Base-by-base conservation (phyloP, 2,888 invertebrate species). In the Julus scanicus region DNA sequence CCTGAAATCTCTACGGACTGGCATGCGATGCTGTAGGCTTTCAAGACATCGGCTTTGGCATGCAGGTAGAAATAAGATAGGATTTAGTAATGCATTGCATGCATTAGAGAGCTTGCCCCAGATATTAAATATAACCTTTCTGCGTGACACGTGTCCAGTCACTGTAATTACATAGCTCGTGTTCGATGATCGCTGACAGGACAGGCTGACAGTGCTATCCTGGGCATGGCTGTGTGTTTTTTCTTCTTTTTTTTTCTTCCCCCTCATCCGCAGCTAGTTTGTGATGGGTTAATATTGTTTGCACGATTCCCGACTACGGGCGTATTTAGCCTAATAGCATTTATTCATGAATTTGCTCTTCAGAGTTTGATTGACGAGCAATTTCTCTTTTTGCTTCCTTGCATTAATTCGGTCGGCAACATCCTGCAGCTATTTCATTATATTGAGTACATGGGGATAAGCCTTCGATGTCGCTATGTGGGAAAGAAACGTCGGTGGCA, bases 1-100 rank as follows among this genome's bases (percentile, higher is more conserved):
- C 29, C 57, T 17, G n/a, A 63, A 63, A n/a, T 29, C 71, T 71
- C 20, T 29, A 2, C 11, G 71, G 63, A 71, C 71, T 29, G 71
- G 71, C 71, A 71, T 71, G 71, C 71, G 71, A 71, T 71, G 71
- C 71, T 71, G 71, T 71, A 71, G 71, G 71, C 71, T 71, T 71
- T 11, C 71, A 29, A n/a, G n/a, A 20, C n/a, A 3, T n/a, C 63
- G 20, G 63, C 63, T 63, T 29, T 29, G 29, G 29, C 63, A 63
- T 20, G 6, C 29, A 71, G 71, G 63, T 63, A 71, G 29, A 71
- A 71, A 29, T 5, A 71, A 71, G 71, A 20, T 20, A 71, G 71
- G 71, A 71, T 71, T 71, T 71, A n/a, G 71, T 71, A 71, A 71
- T 71, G 71, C 71, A 20, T 4, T 29, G 71, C 71, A 71, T 71